These are phyloP conservation scores for Synanthedon tipuliformis DNA, from an alignment of 2,888 invertebrate species.

Conservation along the genomic window DNA sequence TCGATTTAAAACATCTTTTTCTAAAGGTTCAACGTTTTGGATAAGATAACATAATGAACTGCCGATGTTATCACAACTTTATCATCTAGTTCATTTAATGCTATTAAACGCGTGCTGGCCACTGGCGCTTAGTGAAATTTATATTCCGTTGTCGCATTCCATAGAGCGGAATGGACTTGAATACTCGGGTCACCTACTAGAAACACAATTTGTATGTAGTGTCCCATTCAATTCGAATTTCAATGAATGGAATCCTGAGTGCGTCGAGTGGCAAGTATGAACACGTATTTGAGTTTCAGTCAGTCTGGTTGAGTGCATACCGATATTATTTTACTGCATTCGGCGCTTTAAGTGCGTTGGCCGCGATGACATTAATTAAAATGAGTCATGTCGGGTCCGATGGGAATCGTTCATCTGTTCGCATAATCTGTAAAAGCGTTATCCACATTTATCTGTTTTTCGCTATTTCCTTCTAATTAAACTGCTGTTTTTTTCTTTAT, in stretches of 20 bases:
- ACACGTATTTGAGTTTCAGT: constrained; percentile 19
- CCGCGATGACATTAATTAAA: constrained; percentile 57
- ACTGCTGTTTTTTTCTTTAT: too few species aligned
- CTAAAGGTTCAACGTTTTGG: too few species aligned
- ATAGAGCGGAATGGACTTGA: background rate
- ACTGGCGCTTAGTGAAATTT: constrained; percentile 1
- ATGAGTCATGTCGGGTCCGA: constrained; percentile 29
- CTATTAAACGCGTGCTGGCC: background rate
- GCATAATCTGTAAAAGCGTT: background rate
- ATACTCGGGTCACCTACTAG: background rate
- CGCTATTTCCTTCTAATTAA: too few species aligned
- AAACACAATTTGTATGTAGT: background rate
- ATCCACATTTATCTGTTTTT: background rate
- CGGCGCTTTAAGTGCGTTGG: constrained; percentile 33
- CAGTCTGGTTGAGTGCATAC: constrained; percentile 23
- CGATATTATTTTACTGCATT: constrained; percentile 35
- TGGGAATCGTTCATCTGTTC: constrained; percentile 34
- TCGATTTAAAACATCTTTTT: too few species aligned
- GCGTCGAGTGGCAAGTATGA: constrained; percentile 10
- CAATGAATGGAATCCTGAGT: constrained; percentile 11
- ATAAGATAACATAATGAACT: too few species aligned
- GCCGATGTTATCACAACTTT: background rate
- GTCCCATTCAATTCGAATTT: constrained; percentile 4
- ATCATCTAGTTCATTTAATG: background rate
- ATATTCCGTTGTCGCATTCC: constrained; percentile 1